A percentile compares a stretch with the other conserved stretches of the same genome.
These are phyloP conservation scores for Vandiemenella viatica DNA, from an alignment of 2,888 invertebrate genomes.

Conservation along the genomic window DNA sequence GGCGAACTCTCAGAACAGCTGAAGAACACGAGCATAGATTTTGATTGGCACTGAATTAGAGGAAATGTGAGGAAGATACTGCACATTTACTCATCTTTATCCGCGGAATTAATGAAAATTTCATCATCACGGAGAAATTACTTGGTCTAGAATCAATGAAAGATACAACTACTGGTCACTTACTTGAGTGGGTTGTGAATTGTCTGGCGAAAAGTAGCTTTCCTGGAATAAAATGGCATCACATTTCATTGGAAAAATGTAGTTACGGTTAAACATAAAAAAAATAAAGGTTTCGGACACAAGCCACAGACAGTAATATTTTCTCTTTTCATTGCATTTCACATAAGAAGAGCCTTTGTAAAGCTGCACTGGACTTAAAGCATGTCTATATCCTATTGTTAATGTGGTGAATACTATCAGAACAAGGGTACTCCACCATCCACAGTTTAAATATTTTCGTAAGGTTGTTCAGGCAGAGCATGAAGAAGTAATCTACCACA, in stretches of 20 bases:
- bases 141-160: neutral
- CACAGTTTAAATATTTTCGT: neutral
- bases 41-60: no score
- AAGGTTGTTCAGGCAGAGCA: neutral
- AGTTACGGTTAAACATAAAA: neutral
- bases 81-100: no score
- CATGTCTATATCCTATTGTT: neutral
- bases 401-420: neutral
- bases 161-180: neutral
- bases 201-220: neutral
- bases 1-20: no score
- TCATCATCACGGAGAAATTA: no score
- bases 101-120: no score
- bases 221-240: neutral
- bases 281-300: neutral
- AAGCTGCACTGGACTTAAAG: neutral
- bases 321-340: neutral
- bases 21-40: no score
- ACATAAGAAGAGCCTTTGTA: neutral
- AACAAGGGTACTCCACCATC: neutral
- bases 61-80: no score
- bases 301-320: neutral
- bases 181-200: neutral
- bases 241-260: neutral
- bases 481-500: neutral